Evolutionary conservation across 2,113 vertebrate genomes (phyloP), one percentile per base, ranked within the genome.

Genomic region (Catharus minimus): DNA sequence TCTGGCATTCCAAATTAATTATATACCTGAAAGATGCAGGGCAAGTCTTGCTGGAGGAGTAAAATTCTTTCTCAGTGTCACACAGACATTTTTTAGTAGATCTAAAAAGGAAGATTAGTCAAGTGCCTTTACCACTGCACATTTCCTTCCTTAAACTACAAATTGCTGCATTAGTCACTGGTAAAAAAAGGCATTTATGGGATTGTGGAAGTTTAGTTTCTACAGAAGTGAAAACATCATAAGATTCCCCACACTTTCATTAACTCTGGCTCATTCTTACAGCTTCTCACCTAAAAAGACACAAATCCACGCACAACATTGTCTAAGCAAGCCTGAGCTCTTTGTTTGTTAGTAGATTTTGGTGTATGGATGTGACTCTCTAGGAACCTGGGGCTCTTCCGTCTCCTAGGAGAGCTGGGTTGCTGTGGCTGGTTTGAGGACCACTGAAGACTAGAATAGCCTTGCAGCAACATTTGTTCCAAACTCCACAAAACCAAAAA

Each of bases 1-100:
- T 91, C 86, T 87, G n/a, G 41, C 86, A 86, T 87, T 78, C 58
- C 43, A 86, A 66, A 77, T 74, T 69, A 68, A 81, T 39, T 76
- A 20, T 41, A 67, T 26, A 56, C 15, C 11, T 93, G 49, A 62
- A 95, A 94, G 67, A 53, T 75, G 32, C 13, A 76, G 21, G n/a
- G 68, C 23, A 72, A 79, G 24, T 9, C 30, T 33, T 52, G 26
- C 7, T 55, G 39, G 15, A 75, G 24, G 32, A 76, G 22, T 52
- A 49, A 78, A 67, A 79, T 32, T 55, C 26, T 33, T 52, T 18
- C 15, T 69, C 19, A 33, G 4, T 11, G 36, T 73, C 23, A 47
- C 14, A 68, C 1, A 71, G 36, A 8, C 57, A 64, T 47, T 73
- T 49, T 65, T 58, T 38, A 50, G 8, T 18, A 55, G 33, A 69